These are phyloP conservation scores for Synanthedon andrenaeformis DNA, from an alignment of 2,888 invertebrate genomes.

Conservation along the genomic window DNA sequence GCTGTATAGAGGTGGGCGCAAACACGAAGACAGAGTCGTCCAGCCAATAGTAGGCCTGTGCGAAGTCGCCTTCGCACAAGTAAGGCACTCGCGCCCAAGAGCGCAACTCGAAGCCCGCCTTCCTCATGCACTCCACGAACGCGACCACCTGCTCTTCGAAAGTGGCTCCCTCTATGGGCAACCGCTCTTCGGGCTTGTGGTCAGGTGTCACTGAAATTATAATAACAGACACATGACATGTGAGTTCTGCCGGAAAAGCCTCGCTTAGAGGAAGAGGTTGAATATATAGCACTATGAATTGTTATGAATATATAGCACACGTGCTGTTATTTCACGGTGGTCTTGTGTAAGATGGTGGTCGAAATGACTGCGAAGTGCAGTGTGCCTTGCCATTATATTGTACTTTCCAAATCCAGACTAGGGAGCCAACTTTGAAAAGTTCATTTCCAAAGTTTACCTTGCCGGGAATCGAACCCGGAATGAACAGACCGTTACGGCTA, in stretches of 20 bases:
- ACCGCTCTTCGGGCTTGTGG: conserved; percentile 77
- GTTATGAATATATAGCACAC: no score
- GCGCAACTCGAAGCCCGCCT: conserved; percentile 80
- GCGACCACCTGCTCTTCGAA: conserved; percentile 86
- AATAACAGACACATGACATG: background rate
- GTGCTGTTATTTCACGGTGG: no score
- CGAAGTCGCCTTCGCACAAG: conserved; percentile 95
- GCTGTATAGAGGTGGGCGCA: conserved; percentile 31
- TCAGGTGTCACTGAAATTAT: conserved; percentile 70
- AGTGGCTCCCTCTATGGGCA: conserved; percentile 74
- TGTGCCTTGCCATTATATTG: no score
- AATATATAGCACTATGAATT: no score
- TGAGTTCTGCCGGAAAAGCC: background rate
- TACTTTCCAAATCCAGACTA: no score
- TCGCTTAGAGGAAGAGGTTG: conserved; percentile 19
- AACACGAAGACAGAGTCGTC: conserved; percentile 91
- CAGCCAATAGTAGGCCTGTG: conserved; percentile 91
- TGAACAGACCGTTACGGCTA: no score
- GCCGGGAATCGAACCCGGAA: no score
- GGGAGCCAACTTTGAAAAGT: no score
- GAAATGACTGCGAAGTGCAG: no score
- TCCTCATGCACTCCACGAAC: conserved; percentile 70
- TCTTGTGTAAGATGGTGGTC: no score
- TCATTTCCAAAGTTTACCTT: no score
- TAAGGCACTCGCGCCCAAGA: conserved; percentile 94